phyloP scores from a whole-genome alignment of 2,888 invertebrate species.

The Tribolium freemani region DNA sequence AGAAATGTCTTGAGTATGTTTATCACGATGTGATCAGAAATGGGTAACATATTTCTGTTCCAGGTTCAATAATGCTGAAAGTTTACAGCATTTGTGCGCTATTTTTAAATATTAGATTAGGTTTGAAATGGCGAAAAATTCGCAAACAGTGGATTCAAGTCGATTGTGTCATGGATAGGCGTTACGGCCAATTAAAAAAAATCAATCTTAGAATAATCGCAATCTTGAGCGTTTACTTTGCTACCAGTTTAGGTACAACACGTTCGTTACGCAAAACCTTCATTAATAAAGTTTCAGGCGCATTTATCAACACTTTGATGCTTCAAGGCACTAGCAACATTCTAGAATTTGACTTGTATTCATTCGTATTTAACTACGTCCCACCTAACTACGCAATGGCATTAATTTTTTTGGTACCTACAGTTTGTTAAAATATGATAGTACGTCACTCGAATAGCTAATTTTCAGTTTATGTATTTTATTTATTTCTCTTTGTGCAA shows the following conservation, averaged over 20 bases:
- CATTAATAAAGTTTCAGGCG: not conserved
- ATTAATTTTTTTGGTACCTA: constrained; percentile 1
- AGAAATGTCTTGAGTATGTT: not conserved
- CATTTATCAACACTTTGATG: not conserved
- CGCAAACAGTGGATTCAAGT: not conserved
- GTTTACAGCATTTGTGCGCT: not conserved
- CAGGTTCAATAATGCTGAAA: constrained; percentile 2
- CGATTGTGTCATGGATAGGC: not conserved
- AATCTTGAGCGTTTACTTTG: not conserved
- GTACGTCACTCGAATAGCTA: not conserved
- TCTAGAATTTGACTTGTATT: not conserved
- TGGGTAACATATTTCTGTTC: not conserved
- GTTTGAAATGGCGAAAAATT: not conserved
- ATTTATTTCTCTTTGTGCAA: not conserved
- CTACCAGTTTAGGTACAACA: not conserved
- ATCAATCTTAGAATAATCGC: not conserved
- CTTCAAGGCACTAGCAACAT: not conserved
- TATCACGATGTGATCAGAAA: not conserved
- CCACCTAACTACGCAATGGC: not conserved
- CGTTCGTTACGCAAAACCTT: not conserved
- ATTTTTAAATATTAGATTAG: constrained; percentile 1
- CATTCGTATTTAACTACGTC: constrained; percentile 8
- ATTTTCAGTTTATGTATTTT: not conserved
- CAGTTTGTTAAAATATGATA: no score
- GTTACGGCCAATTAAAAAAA: not conserved